Base-by-base conservation (phyloP, 2,113 vertebrate species). In the Thunnus thynnus region DNA sequence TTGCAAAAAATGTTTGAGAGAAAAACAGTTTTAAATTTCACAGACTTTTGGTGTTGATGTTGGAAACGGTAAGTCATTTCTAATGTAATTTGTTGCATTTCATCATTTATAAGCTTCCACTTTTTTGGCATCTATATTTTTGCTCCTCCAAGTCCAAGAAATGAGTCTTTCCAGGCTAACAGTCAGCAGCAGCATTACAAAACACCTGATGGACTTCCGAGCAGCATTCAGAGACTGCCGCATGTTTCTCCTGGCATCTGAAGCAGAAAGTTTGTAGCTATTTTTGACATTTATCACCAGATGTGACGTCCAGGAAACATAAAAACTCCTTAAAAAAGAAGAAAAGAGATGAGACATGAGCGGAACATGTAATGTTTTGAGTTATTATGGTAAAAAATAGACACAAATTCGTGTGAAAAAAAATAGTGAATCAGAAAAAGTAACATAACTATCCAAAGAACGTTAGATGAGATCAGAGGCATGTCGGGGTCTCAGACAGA, bases 381-480 rank as follows among this genome's bases (percentile, higher is more conserved):
- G 16, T 0, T 18, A 4, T 47, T 9, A 8, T 41, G 36, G 36
- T 41, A 7, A 41, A 41, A 67, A 68, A 50, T 25, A 51, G 52
- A n/a, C 55, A 13, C 61, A 17, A 61, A 17, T 47, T 30, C 3
- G 27, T 30, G 22, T 22, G 22, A 22, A 22, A 22, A 22, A 22
- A 22, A 22, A 22, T 22, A 22, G 1, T 22, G 22, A 22, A 22
- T 30, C 27, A 30, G 27, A 30, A 30, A 30, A 4, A 30, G 27
- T 3, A 30, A 30, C 27, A 30, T 30, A 4, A 30, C 27, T 30
- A 4, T 30, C 27, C 27, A 13, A 0, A 18, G 50, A 44, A 57
- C 11, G 16, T 3, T 10, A 22, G 30, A 46, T 83, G 79, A 85
- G 56, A 56, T 87, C 80, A 83, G 60, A 27, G 52, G 22, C 17